Evolutionary conservation across 2,797 vertebrate genomes (phyloP), one percentile per base, ranked within the genome.

Genomic region (Platalea minor): DNA sequence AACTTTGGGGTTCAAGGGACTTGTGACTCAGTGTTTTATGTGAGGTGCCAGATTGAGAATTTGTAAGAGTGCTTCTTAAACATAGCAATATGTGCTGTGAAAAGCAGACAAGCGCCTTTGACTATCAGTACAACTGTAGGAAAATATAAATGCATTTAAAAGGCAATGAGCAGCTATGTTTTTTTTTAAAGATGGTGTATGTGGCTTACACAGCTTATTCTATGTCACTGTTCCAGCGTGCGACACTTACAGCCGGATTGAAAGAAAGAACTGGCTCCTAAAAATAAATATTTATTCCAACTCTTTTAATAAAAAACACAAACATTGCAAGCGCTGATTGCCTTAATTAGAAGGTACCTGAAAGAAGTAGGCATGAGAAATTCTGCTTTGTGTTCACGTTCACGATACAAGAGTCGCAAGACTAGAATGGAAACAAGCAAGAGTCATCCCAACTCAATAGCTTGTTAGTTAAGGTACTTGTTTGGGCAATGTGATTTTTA

Each of bases 11-110:
- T 94, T 94, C 63, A 24, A n/a, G 76, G 31, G 79, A 43, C 82
- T 90, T 83, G 65, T 78, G 95, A 51, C 61, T 67, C 81, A 61
- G 53, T 95, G 88, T 85, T 95, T 94, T 91, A 70, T 65, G 51
- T 89, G 64, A 85, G 85, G 72, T 87, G 85, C 75, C 84, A 89
- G 78, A 59, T 29, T 33, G 75, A 74, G 72, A 92, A 85, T 93
- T 93, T 80, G 19, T 53, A 43, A 35, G 69, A 84, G 65, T 0
- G 3, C 25, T 89, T 76, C 77, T 86, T 84, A 91, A 85, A 67
- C 50, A 15, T 16, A 85, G 85, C 91, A 93, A 21, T 92, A 85
- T 93, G 86, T 80, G 75, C 92, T 93, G 89, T 64, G 87, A 80
- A 88, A 90, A 92, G 64, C 93, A 80, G 92, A 35, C 31, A 28